Percentiles rank a stretch among this genome's conserved stretches.
These are phyloP conservation scores for Endomychus coccineus DNA, from an alignment of 2,888 invertebrate species.

Conservation along the genomic window DNA sequence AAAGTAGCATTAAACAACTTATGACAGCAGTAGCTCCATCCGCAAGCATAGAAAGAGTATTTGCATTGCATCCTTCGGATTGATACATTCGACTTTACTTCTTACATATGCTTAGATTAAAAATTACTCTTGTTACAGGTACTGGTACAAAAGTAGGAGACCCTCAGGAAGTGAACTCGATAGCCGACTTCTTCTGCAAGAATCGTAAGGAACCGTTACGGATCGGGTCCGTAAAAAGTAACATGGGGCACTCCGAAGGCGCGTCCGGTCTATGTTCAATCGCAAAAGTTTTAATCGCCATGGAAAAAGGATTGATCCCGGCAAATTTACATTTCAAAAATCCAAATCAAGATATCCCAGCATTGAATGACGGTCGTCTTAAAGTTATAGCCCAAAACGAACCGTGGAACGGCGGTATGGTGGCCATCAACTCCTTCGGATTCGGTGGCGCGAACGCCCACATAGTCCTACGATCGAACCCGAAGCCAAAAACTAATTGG, in stretches of 20 bases:
- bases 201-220: slow-evolving; percentile 71
- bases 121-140: no score
- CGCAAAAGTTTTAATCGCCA: slow-evolving; percentile 85
- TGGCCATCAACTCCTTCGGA: slow-evolving; percentile 94
- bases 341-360: slow-evolving; percentile 88
- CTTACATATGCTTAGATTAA: no score
- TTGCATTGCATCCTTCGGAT: no score
- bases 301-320: slow-evolving; percentile 86
- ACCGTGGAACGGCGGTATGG: slow-evolving; percentile 82
- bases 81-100: no score
- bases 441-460: slow-evolving; percentile 97
- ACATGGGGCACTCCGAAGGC: slow-evolving; percentile 98
- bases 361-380: slow-evolving; percentile 79
- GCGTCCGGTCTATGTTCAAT: slow-evolving; percentile 85
- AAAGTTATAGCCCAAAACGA: slow-evolving; percentile 79
- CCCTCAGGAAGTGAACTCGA: slow-evolving; percentile 94
- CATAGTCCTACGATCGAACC: slow-evolving; percentile 74
- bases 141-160: slow-evolving; percentile 95
- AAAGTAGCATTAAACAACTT: no score
- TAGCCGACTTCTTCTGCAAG: slow-evolving; percentile 85
- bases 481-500: slow-evolving; percentile 56
- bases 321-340: slow-evolving; percentile 80
- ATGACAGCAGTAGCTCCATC: no score
- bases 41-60: no score
- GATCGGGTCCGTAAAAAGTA: slow-evolving; percentile 95